These are phyloP conservation scores for Sebastes cheni DNA, from an alignment of 2,797 vertebrate genomes.

Conservation along the genomic window DNA sequence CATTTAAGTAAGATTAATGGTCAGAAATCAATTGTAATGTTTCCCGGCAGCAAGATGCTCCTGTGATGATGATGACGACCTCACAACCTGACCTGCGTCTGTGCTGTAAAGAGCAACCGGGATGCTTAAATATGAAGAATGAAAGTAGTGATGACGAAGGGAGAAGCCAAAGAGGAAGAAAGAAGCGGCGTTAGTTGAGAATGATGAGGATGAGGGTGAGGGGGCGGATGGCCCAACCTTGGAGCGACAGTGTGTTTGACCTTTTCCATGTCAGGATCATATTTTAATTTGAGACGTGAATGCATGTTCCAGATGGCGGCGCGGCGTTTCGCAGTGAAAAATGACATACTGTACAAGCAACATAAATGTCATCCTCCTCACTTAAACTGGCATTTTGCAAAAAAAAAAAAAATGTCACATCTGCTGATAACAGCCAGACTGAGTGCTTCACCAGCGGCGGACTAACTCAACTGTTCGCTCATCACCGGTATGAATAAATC, in stretches of 20 bases:
- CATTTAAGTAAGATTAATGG: conserved; percentile 37
- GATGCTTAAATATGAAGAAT: not conserved
- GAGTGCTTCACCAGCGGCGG: conserved; percentile 1
- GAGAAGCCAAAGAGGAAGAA: not conserved
- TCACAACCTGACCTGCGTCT: not conserved
- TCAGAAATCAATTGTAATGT: conserved; percentile 36
- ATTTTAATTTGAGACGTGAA: conserved; percentile 14
- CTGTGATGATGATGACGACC: conserved; percentile 7
- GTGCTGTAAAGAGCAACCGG: not conserved
- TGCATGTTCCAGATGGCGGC: conserved; percentile 6
- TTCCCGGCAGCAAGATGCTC: conserved; percentile 3
- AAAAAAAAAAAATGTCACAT: not conserved
- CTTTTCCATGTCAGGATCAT: conserved; percentile 35
- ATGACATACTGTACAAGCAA: not conserved
- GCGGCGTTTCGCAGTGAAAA: not conserved
- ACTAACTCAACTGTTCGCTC: not conserved
- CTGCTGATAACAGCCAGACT: not conserved
- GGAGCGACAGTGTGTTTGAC: conserved; percentile 30
- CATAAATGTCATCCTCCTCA: conserved; percentile 22
- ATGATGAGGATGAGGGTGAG: not conserved
- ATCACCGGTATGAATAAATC: conserved; percentile 43
- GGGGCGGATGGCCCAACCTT: not conserved
- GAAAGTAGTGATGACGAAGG: not conserved
- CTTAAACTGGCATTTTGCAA: not conserved
- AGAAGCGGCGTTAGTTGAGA: not conserved